Evolutionary conservation across 2,797 vertebrate species (phyloP).

Genomic region (Pseudomugil gertrudae): DNA sequence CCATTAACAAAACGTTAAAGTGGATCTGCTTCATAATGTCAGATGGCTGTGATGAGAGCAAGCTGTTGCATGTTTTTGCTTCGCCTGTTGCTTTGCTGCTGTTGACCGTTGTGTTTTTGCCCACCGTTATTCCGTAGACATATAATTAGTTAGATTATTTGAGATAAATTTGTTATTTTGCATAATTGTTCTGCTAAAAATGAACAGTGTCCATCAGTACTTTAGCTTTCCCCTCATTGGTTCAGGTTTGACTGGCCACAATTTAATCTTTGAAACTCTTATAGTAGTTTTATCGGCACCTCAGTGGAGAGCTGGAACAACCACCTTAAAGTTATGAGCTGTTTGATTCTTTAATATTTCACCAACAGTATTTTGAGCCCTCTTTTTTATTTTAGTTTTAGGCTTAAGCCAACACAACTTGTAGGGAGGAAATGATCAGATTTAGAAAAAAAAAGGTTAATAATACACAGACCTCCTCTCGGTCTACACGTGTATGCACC

Average conservation of each 20-base stretch:
- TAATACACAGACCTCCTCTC: background rate
- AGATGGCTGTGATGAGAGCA: background rate
- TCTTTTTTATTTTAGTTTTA: background rate
- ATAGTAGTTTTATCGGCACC: background rate
- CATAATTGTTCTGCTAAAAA: background rate
- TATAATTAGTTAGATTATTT: background rate
- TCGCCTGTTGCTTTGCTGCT: background rate
- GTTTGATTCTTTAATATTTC: background rate
- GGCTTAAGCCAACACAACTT: background rate
- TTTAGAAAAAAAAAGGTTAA: background rate
- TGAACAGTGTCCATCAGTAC: background rate
- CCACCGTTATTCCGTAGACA: background rate
- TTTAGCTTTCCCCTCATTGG: background rate
- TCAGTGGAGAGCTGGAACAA: background rate
- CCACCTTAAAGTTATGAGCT: background rate
- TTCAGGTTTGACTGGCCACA: background rate
- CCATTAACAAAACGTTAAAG: background rate
- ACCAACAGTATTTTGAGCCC: background rate
- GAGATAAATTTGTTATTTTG: background rate
- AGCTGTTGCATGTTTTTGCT: background rate
- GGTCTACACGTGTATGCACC: too few relatives aligned
- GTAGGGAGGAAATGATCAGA: background rate
- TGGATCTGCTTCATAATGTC: background rate
- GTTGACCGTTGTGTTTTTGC: background rate
- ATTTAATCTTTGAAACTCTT: background rate